phyloP scores from a whole-genome alignment of 2,888 invertebrate genomes.

The Cephus pygmeus region DNA sequence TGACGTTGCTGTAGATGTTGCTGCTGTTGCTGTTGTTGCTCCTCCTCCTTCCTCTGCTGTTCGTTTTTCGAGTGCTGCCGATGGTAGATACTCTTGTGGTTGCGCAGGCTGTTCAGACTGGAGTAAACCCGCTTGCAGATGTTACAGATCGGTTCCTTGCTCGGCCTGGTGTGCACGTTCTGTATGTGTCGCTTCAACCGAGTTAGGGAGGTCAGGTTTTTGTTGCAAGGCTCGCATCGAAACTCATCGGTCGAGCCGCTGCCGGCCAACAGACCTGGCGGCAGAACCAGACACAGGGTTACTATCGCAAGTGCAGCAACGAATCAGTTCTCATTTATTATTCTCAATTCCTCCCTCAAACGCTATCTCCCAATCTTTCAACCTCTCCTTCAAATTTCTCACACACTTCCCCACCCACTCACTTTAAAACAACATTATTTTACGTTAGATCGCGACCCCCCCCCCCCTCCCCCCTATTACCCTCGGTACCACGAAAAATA shows the following conservation, averaged over 20 bases:
- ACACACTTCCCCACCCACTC: no score
- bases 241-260: conserved; percentile 85
- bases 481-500: no score
- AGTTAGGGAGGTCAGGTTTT: conserved; percentile 87
- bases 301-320: conserved; percentile 44
- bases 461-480: no score
- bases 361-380: no score
- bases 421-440: no score
- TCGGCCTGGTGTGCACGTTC: conserved; percentile 91
- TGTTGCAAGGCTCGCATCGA: conserved; percentile 92
- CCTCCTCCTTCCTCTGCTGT: conserved; percentile 77
- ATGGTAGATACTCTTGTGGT: conserved; percentile 94
- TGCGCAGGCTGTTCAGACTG: conserved; percentile 89
- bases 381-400: no score
- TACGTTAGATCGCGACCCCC: no score
- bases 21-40: conserved; percentile 53
- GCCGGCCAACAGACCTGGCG: conserved; percentile 72
- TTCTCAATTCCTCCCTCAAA: no score
- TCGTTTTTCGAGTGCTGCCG: conserved; percentile 72
- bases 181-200: conserved; percentile 91
- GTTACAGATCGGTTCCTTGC: conserved; percentile 91
- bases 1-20: conserved; percentile 36
- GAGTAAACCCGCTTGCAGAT: conserved; percentile 93
- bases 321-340: no score
- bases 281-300: conserved; percentile 68